Percentiles rank a stretch among this genome's conserved stretches.
phyloP scores from a whole-genome alignment of 2,113 vertebrate genomes.

The Mirza zaza region DNA sequence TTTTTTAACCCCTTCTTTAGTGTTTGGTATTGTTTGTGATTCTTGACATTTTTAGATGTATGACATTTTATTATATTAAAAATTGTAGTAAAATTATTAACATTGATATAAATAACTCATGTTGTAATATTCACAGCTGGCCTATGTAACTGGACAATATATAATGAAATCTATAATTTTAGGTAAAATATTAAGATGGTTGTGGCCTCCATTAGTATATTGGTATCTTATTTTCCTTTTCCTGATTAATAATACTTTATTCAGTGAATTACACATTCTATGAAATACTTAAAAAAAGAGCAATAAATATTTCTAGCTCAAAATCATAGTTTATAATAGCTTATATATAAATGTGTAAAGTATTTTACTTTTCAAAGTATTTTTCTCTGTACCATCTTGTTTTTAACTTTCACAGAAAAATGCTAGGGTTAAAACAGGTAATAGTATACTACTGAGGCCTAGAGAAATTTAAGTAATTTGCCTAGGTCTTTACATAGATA shows the following conservation, averaged over 20 bases:
- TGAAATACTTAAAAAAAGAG: slow-evolving; percentile 2
- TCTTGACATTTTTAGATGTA: neutral
- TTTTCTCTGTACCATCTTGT: neutral
- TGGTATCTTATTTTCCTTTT: slow-evolving; percentile 5
- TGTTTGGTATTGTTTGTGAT: neutral
- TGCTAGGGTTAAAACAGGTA: neutral
- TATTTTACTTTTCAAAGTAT: slow-evolving; percentile 29
- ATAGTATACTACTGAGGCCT: neutral
- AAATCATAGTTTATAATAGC: neutral
- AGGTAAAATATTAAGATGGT: neutral
- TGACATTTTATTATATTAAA: neutral
- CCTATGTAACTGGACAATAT: neutral
- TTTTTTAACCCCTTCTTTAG: neutral
- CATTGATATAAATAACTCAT: neutral
- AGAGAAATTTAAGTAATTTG: slow-evolving; percentile 2
- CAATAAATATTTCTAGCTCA: neutral
- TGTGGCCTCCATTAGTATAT: neutral
- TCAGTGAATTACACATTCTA: neutral
- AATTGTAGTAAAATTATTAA: neutral
- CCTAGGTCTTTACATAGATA: neutral
- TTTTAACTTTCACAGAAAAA: slow-evolving; percentile 4
- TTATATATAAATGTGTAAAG: neutral
- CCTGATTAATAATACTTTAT: neutral
- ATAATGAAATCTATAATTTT: neutral
- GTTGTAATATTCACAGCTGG: neutral